These are phyloP conservation scores for Parazoanthus swiftii DNA, from an alignment of 92 coral and sea anemone genomes.

Conservation along the genomic window DNA sequence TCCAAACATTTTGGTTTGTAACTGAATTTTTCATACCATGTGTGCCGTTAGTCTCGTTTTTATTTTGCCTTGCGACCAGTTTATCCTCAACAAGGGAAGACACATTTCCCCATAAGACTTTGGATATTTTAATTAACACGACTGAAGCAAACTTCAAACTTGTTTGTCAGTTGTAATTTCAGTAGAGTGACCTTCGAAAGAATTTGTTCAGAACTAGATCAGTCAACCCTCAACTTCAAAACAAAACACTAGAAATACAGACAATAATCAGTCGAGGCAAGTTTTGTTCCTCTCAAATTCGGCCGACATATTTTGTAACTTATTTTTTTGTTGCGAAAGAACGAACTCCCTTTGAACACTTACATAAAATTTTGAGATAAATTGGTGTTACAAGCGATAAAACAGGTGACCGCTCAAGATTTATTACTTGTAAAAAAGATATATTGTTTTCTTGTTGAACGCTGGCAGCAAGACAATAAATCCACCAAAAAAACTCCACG, in stretches of 20 bases:
- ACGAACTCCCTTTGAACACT: not conserved
- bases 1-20: conserved; percentile 6
- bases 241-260: not conserved
- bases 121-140: not conserved
- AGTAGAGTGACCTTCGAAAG: not conserved
- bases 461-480: conserved; percentile 19
- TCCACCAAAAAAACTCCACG: conserved; percentile 12
- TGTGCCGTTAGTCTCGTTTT: not conserved
- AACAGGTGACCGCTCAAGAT: not conserved
- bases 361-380: not conserved
- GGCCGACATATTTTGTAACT: not conserved
- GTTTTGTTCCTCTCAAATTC: too few species aligned
- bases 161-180: not conserved
- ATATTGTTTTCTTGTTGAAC: not conserved
- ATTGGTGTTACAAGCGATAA: not conserved
- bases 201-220: too few species aligned
- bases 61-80: not conserved
- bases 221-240: too few species aligned
- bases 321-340: not conserved
- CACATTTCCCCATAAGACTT: too few species aligned
- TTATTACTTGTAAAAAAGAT: not conserved
- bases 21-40: conserved; percentile 33
- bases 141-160: not conserved
- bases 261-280: not conserved
- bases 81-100: not conserved